Evolutionary conservation across 1,140 invertebrate genomes (phyloP), one percentile per base, ranked within the genome.

Genomic region (Trichogramma pretiosum): DNA sequence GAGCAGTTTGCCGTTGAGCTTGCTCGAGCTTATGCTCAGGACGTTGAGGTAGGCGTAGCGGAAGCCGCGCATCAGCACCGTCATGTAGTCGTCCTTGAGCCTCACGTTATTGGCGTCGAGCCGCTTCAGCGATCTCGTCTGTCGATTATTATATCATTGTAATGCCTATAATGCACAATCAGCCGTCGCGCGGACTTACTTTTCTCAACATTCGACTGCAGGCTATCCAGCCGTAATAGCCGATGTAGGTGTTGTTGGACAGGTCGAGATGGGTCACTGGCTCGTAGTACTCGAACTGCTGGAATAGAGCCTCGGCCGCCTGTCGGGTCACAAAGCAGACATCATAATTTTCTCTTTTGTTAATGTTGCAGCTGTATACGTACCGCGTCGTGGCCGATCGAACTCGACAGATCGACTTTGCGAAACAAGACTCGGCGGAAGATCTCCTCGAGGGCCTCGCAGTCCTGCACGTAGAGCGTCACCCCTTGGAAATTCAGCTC

Each of bases 241-340:
- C 39, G 13, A 52, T 52, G 5, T 8, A 38, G 14, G 32, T 11
- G 26, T 47, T 47, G 14, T 47, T 52, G 5, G 50, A 52, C 5
- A 52, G 3, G 21, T 43, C 45, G 2, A 52, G 34, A 17, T 52
- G 50, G 7, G 40, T 5, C 0, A 24, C 30, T 2, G 50, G 17
- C n/a, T 52, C 50, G 23, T 52, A 52, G 17, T 37, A 52, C 35
- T 52, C 50, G n/a, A 52, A 52, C 18, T 47, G 46, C 34, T 52
- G 44, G 34, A 46, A 52, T 10, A 52, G 18, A 5, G 43, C 19
- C 28, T 52, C 50, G 5, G 50, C 50, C 9, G 44, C 47, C 50
- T 52, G 17, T 9, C 13, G 7, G 26, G 13, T 28, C 26, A 17
- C 4, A 28, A 21, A 5, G 16, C 16, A 7, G 13, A 33, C 32